A percentile compares a stretch with the other conserved stretches of the same genome.
Evolutionary conservation across 2,113 vertebrate genomes (phyloP).

Genomic region (Cephalophus harveyi): DNA sequence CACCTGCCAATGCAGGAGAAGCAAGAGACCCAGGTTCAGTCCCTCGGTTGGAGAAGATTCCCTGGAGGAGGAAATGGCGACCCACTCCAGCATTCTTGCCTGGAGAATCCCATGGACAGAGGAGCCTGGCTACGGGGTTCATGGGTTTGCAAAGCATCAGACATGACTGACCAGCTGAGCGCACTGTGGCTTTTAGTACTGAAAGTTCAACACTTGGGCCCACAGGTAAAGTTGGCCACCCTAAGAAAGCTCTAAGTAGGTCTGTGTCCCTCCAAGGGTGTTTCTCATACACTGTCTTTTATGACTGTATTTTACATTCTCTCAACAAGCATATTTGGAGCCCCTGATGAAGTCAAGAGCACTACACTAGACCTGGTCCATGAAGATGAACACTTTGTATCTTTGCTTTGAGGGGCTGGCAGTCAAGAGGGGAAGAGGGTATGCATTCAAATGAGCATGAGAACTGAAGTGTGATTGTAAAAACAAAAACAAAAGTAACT

Average conservation of each 20-base stretch:
- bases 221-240: neutral
- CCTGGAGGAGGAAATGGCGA: neutral
- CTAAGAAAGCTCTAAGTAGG: neutral
- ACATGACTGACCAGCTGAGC: neutral
- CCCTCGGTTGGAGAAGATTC: neutral
- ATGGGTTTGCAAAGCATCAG: neutral
- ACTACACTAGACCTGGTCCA: rapidly evolving
- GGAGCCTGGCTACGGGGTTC: neutral
- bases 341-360: neutral
- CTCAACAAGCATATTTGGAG: neutral
- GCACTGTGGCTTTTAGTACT: neutral
- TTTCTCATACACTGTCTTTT: neutral
- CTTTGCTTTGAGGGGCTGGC: neutral
- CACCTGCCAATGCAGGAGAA: neutral
- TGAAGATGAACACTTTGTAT: rapidly evolving
- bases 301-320: neutral
- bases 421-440: neutral
- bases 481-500: neutral
- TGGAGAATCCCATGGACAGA: neutral
- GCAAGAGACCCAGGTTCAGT: neutral
- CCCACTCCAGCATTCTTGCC: neutral
- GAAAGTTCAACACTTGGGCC: neutral
- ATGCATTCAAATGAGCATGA: neutral
- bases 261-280: too few relatives aligned
- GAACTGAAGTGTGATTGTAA: neutral